Conservation (phyloP, 1,140 invertebrate genomes). For the Calycopis cecrops region DNA sequence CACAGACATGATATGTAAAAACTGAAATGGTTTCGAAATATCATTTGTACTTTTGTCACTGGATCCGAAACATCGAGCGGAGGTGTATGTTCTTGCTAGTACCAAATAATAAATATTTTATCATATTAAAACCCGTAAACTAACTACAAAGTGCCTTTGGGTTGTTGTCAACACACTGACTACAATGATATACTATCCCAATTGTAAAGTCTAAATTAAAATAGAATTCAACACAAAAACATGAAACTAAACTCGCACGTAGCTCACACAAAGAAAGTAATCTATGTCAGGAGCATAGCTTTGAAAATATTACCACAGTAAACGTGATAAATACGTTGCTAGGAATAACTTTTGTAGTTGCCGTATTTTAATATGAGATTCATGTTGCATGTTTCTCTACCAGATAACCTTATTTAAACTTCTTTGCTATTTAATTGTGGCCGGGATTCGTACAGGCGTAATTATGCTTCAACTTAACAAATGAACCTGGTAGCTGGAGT, state of each 20-base stretch:
- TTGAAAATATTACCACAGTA: constrained; percentile 57
- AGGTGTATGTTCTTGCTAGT: no score
- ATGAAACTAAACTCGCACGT: constrained; percentile 39
- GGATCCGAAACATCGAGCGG: no score
- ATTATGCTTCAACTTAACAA: no score
- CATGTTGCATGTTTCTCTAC: constrained; percentile 26
- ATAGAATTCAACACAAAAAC: constrained; percentile 34
- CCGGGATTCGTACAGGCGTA: not conserved
- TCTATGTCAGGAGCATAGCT: constrained; percentile 52
- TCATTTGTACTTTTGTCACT: no score
- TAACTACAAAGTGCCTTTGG: no score
- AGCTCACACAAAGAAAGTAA: constrained; percentile 51
- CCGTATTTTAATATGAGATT: constrained; percentile 43
- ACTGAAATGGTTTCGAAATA: no score
- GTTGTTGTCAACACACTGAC: no score
- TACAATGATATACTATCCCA: no score
- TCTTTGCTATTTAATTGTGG: constrained; percentile 9
- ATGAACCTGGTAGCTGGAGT: no score
- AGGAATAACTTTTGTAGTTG: constrained; percentile 47
- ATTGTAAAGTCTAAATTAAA: not conserved
- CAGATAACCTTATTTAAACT: constrained; percentile 35
- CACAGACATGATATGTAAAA: no score
- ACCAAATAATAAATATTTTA: no score
- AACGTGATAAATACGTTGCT: constrained; percentile 47
- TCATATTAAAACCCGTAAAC: no score